Base-by-base conservation (phyloP, 1,140 invertebrate species). In the Drosophila littoralis region DNA sequence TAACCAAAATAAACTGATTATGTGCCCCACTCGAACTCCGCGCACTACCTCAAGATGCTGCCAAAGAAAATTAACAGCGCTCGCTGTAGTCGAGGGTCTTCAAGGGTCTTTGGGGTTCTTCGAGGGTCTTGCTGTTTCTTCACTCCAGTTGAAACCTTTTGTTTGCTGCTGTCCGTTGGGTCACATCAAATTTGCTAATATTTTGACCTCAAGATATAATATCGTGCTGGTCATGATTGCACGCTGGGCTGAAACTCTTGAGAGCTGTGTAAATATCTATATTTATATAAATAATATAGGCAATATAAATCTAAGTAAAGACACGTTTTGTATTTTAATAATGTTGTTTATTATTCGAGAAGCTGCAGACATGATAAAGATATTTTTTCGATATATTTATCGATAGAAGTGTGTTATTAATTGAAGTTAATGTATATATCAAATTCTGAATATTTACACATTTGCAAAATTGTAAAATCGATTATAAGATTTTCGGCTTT, bases 151-250 rank as follows among this genome's bases (percentile, higher is more conserved):
- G 42, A 63, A 51, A 58, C 48, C 45, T 51, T 71, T 77, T 64
- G 70, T 59, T 71, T 51, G 45, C 60, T 57, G 40, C 46, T 48
- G 51, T 45, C 45, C 51, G 61, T 52, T 74, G 69, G 83, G 83
- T 89, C 83, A 88, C 69, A 69, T 75, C 60, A 89, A 88, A 88
- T 88, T 88, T 88, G 79, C 83, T 89, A 88, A 89, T 88, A 83
- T 80, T 88, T 89, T 89, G 83, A 88, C 83, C 83, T 57, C 32
- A 69, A 75, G 84, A 77, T 80, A 64, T 68, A 80, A 79, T 86
- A 79, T 78, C 59, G 68, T n/a, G 57, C 57, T 63, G 81, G 55
- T 52, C 81, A 69, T 80, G 72, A 73, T 60, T 59, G 35, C 40
- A 88, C 82, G 69, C 48, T 86, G 83, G 84, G 36, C 2, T 15